A percentile compares a stretch with the other conserved stretches of the same genome.
Evolutionary conservation across 1,140 invertebrate species (phyloP).

Genomic region (Micrasema minimum): DNA sequence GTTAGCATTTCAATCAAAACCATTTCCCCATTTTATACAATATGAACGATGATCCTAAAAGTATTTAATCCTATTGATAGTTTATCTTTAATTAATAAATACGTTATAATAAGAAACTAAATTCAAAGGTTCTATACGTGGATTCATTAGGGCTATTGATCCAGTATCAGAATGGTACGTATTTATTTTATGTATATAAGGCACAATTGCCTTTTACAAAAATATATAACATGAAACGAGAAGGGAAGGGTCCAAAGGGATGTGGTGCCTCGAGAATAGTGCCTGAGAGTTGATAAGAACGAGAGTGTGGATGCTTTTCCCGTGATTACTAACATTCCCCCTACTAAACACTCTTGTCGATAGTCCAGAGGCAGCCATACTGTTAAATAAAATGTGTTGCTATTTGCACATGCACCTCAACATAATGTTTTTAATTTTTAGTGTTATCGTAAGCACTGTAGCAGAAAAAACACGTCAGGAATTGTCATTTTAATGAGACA

Average conservation of each 20-base stretch:
- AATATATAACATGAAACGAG: background rate
- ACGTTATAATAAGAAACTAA: constrained; percentile 33
- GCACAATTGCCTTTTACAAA: background rate
- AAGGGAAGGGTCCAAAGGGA: no score
- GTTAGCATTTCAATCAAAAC: no score
- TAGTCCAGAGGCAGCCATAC: no score
- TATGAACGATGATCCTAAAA: no score
- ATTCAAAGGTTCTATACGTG: constrained; percentile 16
- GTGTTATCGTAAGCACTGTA: constrained; percentile 39
- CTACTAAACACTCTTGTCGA: no score
- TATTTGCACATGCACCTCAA: no score
- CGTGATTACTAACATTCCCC: no score
- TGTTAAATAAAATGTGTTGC: no score
- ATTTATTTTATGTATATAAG: background rate
- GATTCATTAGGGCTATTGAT: constrained; percentile 50
- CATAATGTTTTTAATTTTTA: constrained; percentile 33
- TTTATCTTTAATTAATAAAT: constrained; percentile 36
- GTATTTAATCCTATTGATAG: constrained; percentile 13
- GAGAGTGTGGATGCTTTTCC: no score
- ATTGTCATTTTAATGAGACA: constrained; percentile 40
- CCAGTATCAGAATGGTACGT: constrained; percentile 47
- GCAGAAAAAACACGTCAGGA: constrained; percentile 1
- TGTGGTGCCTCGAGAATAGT: no score
- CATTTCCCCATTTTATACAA: no score
- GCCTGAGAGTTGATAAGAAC: no score